phyloP scores from a whole-genome alignment of 2,888 invertebrate species.

The Margaritifera margaritifera region DNA sequence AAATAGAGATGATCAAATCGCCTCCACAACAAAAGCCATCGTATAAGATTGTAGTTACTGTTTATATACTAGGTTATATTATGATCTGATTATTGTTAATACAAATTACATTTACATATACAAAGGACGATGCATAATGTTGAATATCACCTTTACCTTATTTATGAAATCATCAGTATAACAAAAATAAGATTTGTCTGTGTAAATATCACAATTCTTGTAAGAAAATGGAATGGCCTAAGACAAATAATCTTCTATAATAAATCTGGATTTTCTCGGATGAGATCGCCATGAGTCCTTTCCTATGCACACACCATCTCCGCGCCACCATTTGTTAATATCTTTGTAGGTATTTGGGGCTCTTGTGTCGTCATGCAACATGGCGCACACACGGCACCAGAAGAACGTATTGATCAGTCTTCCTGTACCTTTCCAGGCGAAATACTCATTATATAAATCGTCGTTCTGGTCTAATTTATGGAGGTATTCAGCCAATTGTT shows the following conservation, averaged over 20 bases:
- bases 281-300: conserved; percentile 51
- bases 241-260: conserved; percentile 32
- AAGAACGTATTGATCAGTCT: conserved; percentile 97
- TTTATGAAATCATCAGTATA: no score
- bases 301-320: conserved; percentile 60
- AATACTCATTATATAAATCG: conserved; percentile 93
- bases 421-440: conserved; percentile 94
- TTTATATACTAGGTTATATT: no score
- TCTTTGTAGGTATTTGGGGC: conserved; percentile 78
- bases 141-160: no score
- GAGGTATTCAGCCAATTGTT: conserved; percentile 89
- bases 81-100: no score
- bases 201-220: no score
- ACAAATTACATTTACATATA: no score
- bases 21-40: no score
- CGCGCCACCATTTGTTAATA: conserved; percentile 94
- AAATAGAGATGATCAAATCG: no score
- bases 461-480: conserved; percentile 89
- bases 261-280: conserved; percentile 26
- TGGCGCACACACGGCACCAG: conserved; percentile 90
- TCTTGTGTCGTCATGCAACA: conserved; percentile 59
- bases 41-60: no score
- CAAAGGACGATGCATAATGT: no score
- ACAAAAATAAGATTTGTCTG: no score
- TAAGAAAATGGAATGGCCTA: no score